Conservation (phyloP, 2,113 vertebrate species). For the Oophaga pumilio region DNA sequence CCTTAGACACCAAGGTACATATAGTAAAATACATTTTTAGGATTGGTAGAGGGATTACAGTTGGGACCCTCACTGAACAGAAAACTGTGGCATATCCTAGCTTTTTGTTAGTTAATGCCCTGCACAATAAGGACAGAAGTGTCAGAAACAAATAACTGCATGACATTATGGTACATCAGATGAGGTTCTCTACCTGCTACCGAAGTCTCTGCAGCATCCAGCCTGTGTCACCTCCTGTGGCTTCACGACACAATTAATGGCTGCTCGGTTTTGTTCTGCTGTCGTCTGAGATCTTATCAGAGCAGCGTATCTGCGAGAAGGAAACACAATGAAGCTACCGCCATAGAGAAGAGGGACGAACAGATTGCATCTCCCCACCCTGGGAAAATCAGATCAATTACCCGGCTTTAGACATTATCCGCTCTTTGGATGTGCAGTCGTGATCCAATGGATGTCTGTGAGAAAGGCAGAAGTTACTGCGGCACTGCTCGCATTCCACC, state of each 20-base stretch:
- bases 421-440: constrained; percentile 72
- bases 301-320: constrained; percentile 73
- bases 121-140: neutral
- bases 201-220: constrained; percentile 65
- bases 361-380: neutral
- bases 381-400: constrained; percentile 61
- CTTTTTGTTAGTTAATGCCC: too few relatives aligned
- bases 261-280: constrained; percentile 62
- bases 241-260: constrained; percentile 57
- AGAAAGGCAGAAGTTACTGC: constrained; percentile 87
- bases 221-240: constrained; percentile 66
- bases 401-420: constrained; percentile 75
- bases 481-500: constrained; percentile 83
- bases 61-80: too few relatives aligned
- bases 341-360: neutral
- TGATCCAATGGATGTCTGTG: constrained; percentile 91
- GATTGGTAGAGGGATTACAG: too few relatives aligned
- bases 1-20: too few relatives aligned
- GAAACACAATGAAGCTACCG: constrained; percentile 1
- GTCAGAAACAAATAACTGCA: neutral
- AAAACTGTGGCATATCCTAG: too few relatives aligned
- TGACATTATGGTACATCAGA: neutral
- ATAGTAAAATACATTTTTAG: too few relatives aligned
- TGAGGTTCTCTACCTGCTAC: constrained; percentile 70
- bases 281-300: constrained; percentile 69